phyloP scores from a whole-genome alignment of 2,888 invertebrate genomes.

The Bugulina stolonifera region DNA sequence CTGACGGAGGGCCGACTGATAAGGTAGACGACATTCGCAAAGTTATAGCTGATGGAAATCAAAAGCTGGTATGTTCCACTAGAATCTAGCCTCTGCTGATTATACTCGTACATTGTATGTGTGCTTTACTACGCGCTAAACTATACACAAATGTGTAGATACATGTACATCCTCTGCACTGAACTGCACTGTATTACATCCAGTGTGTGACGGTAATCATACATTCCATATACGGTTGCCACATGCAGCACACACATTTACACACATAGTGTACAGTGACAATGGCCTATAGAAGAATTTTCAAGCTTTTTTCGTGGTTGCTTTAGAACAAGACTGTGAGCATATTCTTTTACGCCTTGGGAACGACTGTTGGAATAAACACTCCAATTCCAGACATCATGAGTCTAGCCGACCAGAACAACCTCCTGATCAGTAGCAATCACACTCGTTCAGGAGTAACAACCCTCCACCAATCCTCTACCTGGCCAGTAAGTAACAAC shows the following conservation, averaged over 20 bases:
- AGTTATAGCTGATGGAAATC: not conserved
- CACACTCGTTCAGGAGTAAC: not conserved
- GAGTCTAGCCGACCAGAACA: slow-evolving; percentile 18
- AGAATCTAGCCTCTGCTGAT: not conserved
- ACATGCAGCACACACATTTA: no score
- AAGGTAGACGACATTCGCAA: not conserved
- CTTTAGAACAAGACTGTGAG: slow-evolving; percentile 3
- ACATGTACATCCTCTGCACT: no score
- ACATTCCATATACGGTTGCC: no score
- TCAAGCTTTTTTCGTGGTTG: not conserved
- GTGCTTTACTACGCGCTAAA: not conserved
- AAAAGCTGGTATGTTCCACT: not conserved
- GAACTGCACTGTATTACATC: no score
- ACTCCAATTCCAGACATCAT: not conserved
- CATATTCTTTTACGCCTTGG: slow-evolving; percentile 14
- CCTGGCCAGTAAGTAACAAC: not conserved
- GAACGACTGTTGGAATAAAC: not conserved
- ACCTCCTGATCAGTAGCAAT: not conserved
- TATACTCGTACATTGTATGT: no score
- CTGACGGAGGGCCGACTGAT: slow-evolving; percentile 3
- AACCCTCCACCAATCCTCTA: not conserved
- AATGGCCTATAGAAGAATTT: not conserved
- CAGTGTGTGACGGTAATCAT: no score
- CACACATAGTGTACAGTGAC: no score
- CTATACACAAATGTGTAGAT: not conserved